Conservation (phyloP, 2,797 vertebrate species). For the Capromys pilorides region DNA sequence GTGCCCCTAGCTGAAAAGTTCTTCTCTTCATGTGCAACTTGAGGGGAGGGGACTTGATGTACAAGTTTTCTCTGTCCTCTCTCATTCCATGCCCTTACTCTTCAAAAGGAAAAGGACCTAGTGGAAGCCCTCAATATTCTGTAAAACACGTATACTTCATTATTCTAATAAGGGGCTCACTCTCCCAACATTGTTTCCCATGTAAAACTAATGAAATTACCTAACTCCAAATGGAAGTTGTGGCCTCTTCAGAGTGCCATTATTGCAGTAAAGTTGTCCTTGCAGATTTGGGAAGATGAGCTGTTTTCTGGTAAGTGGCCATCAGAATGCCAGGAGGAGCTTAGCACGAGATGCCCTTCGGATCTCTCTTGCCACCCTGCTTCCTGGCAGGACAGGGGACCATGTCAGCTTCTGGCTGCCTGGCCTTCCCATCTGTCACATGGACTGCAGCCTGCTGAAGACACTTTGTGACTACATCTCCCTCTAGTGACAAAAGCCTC, state of each 20-base stretch:
- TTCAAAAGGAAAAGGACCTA: neutral
- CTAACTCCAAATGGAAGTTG: constrained; percentile 58
- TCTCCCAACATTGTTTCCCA: constrained; percentile 44
- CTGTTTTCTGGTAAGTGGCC: constrained; percentile 63
- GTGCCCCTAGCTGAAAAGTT: neutral
- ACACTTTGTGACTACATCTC: constrained; percentile 68
- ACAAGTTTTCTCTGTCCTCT: neutral
- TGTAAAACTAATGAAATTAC: constrained; percentile 53
- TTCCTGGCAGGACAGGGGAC: constrained; percentile 49
- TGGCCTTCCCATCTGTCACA: constrained; percentile 34
- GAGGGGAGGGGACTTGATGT: neutral
- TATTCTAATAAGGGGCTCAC: neutral
- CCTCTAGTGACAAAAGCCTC: constrained; percentile 70
- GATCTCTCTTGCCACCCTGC: neutral
- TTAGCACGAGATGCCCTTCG: constrained; percentile 27
- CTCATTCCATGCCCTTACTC: neutral
- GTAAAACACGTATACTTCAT: constrained; percentile 39
- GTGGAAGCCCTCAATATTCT: neutral
- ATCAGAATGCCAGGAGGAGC: constrained; percentile 51
- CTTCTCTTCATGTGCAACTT: neutral
- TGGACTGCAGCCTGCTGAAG: neutral
- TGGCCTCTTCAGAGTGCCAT: constrained; percentile 21
- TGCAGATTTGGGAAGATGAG: constrained; percentile 53
- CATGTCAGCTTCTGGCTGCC: constrained; percentile 50
- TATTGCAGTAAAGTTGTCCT: constrained; percentile 50